phyloP scores from a whole-genome alignment of 2,888 invertebrate species.

The Caenorhabditis macrosperma region DNA sequence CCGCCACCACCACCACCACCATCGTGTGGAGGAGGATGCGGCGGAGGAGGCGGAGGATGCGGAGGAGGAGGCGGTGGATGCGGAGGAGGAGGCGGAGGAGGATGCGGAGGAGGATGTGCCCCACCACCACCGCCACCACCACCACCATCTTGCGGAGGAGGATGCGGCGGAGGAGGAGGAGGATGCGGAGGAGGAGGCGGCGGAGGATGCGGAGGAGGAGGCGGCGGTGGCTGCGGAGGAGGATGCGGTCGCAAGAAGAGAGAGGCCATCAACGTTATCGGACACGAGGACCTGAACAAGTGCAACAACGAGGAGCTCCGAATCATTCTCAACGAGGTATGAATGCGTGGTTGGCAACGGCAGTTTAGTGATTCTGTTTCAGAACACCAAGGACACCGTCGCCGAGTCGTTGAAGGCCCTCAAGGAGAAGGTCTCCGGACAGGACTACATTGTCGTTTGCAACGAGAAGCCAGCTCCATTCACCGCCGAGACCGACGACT shows the following conservation, averaged over 20 bases:
- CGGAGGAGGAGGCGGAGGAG: constrained; percentile 37
- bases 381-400: constrained; percentile 60
- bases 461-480: constrained; percentile 66
- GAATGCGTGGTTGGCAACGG: not conserved
- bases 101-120: constrained; percentile 20
- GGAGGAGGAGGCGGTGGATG: constrained; percentile 46
- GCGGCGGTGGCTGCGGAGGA: constrained; percentile 47
- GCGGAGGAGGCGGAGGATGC: constrained; percentile 39
- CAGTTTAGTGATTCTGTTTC: not conserved
- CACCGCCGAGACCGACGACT: constrained; percentile 67
- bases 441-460: constrained; percentile 64
- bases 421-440: constrained; percentile 58
- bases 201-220: constrained; percentile 47
- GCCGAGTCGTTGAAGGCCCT: constrained; percentile 58
- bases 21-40: constrained; percentile 37
- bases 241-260: constrained; percentile 67
- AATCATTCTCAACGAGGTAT: constrained; percentile 56
- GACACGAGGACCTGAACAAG: constrained; percentile 62
- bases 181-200: constrained; percentile 53
- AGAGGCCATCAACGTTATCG: constrained; percentile 63
- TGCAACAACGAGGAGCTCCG: constrained; percentile 70
- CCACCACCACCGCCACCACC: constrained; percentile 42
- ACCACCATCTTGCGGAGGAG: constrained; percentile 47
- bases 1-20: constrained; percentile 52
- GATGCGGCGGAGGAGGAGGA: constrained; percentile 36